These are phyloP conservation scores for Brevimyrus niger DNA, from an alignment of 2,113 vertebrate species.

Conservation along the genomic window DNA sequence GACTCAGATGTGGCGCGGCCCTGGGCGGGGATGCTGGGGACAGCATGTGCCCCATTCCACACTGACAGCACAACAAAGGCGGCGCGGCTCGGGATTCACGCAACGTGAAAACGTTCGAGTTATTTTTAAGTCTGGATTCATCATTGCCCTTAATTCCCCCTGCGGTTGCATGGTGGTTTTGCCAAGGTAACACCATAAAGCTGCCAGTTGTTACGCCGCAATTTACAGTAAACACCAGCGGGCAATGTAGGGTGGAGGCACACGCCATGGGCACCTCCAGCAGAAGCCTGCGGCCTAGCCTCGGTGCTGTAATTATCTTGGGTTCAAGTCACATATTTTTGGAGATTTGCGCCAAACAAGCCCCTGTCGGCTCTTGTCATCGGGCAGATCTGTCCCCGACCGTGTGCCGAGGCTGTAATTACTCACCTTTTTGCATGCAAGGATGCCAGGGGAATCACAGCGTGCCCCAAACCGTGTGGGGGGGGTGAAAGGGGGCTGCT, in stretches of 20 bases:
- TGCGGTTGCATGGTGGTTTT: conserved; percentile 4
- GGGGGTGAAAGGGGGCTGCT: background rate
- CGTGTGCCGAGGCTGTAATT: background rate
- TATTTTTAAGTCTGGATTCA: conserved; percentile 12
- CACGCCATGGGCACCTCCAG: background rate
- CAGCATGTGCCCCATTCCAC: background rate
- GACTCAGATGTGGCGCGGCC: background rate
- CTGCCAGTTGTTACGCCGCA: background rate
- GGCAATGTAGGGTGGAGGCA: background rate
- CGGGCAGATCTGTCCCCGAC: background rate
- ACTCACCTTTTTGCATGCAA: background rate
- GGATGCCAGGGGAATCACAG: background rate
- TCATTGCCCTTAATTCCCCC: background rate
- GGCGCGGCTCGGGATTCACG: background rate
- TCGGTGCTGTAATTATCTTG: background rate
- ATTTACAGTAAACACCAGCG: conserved; percentile 4
- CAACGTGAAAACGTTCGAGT: background rate
- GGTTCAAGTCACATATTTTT: conserved; percentile 6
- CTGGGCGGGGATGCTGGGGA: background rate
- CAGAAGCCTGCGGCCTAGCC: background rate
- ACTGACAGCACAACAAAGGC: background rate
- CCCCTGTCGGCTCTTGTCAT: background rate
- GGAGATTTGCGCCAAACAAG: background rate
- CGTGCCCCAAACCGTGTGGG: background rate
- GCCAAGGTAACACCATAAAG: background rate